A percentile compares a stretch with the other conserved stretches of the same genome.
phyloP scores from a whole-genome alignment of 2,797 vertebrate species.

The Sebastolobus alascanus region DNA sequence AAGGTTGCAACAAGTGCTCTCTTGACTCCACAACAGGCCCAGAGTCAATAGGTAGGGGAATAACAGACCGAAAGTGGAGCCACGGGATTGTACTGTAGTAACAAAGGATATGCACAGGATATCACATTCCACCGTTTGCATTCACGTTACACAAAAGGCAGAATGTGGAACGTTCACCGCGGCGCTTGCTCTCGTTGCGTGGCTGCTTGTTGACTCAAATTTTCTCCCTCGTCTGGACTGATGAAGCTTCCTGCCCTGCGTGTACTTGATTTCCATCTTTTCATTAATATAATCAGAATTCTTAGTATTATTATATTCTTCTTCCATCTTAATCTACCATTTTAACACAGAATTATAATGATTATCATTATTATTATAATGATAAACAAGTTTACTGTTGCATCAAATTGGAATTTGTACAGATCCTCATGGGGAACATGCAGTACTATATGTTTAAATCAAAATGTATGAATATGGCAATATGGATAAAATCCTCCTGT shows the following conservation, averaged over 20 bases:
- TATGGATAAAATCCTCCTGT: not conserved
- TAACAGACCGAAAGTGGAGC: slow-evolving; percentile 72
- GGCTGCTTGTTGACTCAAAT: slow-evolving; percentile 53
- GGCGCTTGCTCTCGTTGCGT: slow-evolving; percentile 38
- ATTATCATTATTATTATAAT: not conserved
- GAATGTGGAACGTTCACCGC: slow-evolving; percentile 78
- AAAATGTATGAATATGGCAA: not conserved
- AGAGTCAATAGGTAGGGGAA: slow-evolving; percentile 71
- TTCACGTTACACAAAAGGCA: slow-evolving; percentile 79
- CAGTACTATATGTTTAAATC: not conserved
- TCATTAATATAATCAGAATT: not conserved
- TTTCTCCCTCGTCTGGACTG: slow-evolving; percentile 17
- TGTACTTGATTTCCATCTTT: not conserved
- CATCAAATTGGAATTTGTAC: not conserved
- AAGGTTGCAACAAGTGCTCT: slow-evolving; percentile 67
- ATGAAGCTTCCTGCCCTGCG: not conserved
- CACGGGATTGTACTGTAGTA: slow-evolving; percentile 73
- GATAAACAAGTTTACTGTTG: too few relatives aligned
- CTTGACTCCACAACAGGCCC: slow-evolving; percentile 67
- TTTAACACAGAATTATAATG: not conserved
- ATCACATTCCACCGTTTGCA: slow-evolving; percentile 83
- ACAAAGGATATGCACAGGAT: slow-evolving; percentile 86
- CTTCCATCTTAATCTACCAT: not conserved
- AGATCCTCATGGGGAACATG: not conserved
- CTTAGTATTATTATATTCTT: not conserved